phyloP scores from a whole-genome alignment of 2,888 invertebrate genomes.

The Scaptomyza polygonia region DNA sequence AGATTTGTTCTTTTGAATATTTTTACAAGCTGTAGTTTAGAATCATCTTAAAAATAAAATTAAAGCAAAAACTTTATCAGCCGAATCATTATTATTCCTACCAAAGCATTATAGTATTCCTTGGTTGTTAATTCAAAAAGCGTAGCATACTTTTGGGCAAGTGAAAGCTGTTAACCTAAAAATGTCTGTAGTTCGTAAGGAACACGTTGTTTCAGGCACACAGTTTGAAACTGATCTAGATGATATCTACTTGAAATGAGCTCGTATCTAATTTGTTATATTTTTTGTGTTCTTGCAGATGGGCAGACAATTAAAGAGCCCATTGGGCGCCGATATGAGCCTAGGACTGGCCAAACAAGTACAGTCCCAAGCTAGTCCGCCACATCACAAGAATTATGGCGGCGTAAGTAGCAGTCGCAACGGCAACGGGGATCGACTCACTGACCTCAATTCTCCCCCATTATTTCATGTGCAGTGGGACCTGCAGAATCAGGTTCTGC shows the following conservation, averaged over 20 bases:
- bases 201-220: neutral
- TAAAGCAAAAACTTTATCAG: no score
- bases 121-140: neutral
- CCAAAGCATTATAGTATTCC: neutral
- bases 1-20: no score
- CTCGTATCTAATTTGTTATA: neutral
- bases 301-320: slow-evolving; percentile 84
- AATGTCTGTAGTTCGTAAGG: neutral
- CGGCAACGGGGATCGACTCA: slow-evolving; percentile 2
- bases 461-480: slow-evolving; percentile 80
- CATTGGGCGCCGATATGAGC: slow-evolving; percentile 83
- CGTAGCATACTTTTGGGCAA: neutral
- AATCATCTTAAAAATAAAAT: no score
- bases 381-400: slow-evolving; percentile 84
- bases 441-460: slow-evolving; percentile 12
- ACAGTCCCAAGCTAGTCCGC: slow-evolving; percentile 84
- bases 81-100: neutral
- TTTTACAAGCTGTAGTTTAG: no score
- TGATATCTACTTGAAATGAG: neutral
- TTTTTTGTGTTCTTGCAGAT: slow-evolving; percentile 68
- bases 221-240: neutral
- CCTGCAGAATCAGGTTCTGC: slow-evolving; percentile 78
- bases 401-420: slow-evolving; percentile 78
- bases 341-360: slow-evolving; percentile 84
- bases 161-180: neutral